phyloP scores from a whole-genome alignment of 2,797 vertebrate species.

The Paratrypauchen microcephalus region DNA sequence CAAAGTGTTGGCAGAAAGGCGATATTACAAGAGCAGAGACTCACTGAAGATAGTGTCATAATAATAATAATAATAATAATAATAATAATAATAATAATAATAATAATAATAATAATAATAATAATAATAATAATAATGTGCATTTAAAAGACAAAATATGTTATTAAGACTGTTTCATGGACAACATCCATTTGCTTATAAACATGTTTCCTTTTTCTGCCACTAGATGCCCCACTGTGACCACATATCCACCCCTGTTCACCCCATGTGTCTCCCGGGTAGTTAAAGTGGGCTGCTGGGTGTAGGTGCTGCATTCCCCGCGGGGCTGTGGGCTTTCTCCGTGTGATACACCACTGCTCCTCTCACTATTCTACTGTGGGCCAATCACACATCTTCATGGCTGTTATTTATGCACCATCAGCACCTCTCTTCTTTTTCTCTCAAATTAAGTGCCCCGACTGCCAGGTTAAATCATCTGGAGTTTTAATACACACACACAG shows the following conservation, averaged over 20 bases:
- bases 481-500: constrained; percentile 3
- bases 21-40: too few relatives aligned
- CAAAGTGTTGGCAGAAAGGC: too few relatives aligned
- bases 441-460: constrained; percentile 43
- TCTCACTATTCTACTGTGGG: constrained; percentile 34
- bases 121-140: too few relatives aligned
- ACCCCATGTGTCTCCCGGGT: background rate
- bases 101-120: too few relatives aligned
- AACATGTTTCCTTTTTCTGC: constrained; percentile 9
- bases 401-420: constrained; percentile 35
- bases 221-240: constrained; percentile 67
- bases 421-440: constrained; percentile 30
- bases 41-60: too few relatives aligned
- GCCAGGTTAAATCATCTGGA: constrained; percentile 20
- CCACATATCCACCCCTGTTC: constrained; percentile 16
- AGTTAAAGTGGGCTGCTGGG: constrained; percentile 11
- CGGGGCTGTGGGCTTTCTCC: constrained; percentile 38
- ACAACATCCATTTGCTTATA: background rate
- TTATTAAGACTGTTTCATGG: too few relatives aligned
- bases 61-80: too few relatives aligned
- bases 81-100: too few relatives aligned
- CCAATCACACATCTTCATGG: constrained; percentile 43
- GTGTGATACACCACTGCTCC: constrained; percentile 41
- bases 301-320: constrained; percentile 33
- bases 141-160: too few relatives aligned